These are phyloP conservation scores for Alfaro cultratus DNA, from an alignment of 2,797 vertebrate genomes.

Conservation along the genomic window DNA sequence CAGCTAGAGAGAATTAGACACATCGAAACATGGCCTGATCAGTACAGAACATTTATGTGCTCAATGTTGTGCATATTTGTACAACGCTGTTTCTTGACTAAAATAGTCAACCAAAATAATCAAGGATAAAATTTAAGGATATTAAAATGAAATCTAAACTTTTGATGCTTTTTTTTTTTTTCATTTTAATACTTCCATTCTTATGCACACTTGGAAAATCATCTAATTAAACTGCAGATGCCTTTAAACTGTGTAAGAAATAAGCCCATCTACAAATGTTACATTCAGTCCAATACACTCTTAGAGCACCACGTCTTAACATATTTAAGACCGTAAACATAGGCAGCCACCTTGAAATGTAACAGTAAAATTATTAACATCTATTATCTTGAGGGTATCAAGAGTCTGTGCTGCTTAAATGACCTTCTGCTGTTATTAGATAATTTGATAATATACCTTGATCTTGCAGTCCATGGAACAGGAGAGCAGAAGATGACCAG, in stretches of 20 bases:
- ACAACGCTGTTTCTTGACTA: not conserved
- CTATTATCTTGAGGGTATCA: not conserved
- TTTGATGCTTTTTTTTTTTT: not conserved
- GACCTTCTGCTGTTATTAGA: not conserved
- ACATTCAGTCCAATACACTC: not conserved
- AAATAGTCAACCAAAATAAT: not conserved
- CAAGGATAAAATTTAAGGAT: not conserved
- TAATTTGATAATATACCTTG: constrained; percentile 82
- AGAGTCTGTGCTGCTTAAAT: not conserved
- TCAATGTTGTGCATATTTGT: not conserved
- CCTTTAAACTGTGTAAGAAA: not conserved
- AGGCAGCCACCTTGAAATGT: not conserved
- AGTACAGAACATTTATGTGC: not conserved
- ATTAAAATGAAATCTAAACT: not conserved
- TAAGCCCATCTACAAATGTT: not conserved
- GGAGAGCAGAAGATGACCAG: constrained; percentile 94
- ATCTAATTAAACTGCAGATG: not conserved
- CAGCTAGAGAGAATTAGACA: constrained; percentile 76
- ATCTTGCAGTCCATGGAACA: constrained; percentile 99
- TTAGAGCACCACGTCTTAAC: not conserved
- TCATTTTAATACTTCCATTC: not conserved
- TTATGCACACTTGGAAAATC: not conserved
- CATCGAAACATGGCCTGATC: not conserved
- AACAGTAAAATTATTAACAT: not conserved
- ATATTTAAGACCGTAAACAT: not conserved